Evolutionary conservation across 2,797 vertebrate species (phyloP), one percentile per base, ranked within the genome.

Genomic region (Gymnothorax reevesii): DNA sequence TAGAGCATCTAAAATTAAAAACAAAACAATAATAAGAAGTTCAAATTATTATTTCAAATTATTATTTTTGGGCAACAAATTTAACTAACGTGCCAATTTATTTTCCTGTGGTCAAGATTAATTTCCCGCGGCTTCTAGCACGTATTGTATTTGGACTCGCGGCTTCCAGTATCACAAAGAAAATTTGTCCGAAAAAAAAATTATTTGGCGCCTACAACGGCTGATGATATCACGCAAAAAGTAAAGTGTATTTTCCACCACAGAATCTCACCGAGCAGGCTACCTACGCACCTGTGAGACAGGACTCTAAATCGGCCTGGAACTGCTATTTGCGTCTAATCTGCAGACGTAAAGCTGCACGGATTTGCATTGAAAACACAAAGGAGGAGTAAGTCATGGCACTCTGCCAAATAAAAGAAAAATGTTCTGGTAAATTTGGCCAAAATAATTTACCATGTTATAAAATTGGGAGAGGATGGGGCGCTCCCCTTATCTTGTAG

Each of bases 401-500:
- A 94, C 94, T 92, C 93, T 92, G 97, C 95, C 97, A 94, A 94
- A 96, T 94, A 91, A 97, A 96, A 97, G 95, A 97, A 95, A 95
- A 93, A 96, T 95, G 97, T 97, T 97, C 97, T 96, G 96, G 95
- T 95, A 97, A 97, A 97, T 97, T 97, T 96, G 96, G 95, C 96
- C 95, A 94, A 96, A 97, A 96, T 97, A 95, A 97, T 97, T 97
- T 96, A 96, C 95, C 95, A 96, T 95, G 94, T 85, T 94, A 93
- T 94, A 94, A 95, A 95, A 95, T 94, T 95, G 92, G 92, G 89
- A 93, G 94, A 94, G 96, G 96, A 96, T 96, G 96, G 94, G 94
- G 93, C 95, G 96, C 96, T 97, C 97, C 95, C 95, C 96, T 98
- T 97, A 99, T 98, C 98, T 98, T 97, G 97, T 96, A 96, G 94